A percentile compares a stretch with the other conserved stretches of the same genome.
phyloP scores from a whole-genome alignment of 1,140 invertebrate species.

The Drosophila mojavensis region DNA sequence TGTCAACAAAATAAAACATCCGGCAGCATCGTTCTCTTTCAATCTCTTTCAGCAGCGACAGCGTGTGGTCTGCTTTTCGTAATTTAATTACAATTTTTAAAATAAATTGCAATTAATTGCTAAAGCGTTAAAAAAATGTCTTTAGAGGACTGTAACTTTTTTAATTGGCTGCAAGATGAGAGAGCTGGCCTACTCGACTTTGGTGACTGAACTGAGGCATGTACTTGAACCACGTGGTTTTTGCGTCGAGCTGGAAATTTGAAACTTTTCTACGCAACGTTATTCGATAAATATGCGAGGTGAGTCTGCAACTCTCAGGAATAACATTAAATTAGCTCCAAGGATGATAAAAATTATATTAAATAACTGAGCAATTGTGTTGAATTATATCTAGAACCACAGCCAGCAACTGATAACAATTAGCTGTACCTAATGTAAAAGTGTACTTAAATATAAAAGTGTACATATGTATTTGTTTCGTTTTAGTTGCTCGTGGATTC shows the following conservation, averaged over 20 bases:
- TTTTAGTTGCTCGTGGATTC: slow-evolving; percentile 10
- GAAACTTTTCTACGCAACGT: not conserved
- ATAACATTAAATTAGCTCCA: too few species aligned
- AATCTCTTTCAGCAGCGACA: not conserved
- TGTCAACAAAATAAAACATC: not conserved
- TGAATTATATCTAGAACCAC: too few species aligned
- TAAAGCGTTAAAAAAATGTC: not conserved
- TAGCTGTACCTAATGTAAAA: too few species aligned
- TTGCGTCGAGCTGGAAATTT: not conserved
- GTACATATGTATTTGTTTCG: not conserved
- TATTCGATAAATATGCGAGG: not conserved
- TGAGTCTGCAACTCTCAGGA: not conserved
- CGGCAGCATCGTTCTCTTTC: slow-evolving; percentile 34
- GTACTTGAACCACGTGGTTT: slow-evolving; percentile 30
- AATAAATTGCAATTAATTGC: not conserved
- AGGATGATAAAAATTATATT: too few species aligned
- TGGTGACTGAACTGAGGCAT: slow-evolving; percentile 9
- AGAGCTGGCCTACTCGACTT: not conserved
- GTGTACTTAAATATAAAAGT: not conserved
- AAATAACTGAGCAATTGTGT: too few species aligned
- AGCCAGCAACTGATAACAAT: too few species aligned
- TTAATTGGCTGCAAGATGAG: not conserved
- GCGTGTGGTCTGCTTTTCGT: not conserved
- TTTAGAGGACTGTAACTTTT: too few species aligned
- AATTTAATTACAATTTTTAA: not conserved